Evolutionary conservation across 2,113 vertebrate genomes (phyloP).

Genomic region (Melanotaenia duboulayi): DNA sequence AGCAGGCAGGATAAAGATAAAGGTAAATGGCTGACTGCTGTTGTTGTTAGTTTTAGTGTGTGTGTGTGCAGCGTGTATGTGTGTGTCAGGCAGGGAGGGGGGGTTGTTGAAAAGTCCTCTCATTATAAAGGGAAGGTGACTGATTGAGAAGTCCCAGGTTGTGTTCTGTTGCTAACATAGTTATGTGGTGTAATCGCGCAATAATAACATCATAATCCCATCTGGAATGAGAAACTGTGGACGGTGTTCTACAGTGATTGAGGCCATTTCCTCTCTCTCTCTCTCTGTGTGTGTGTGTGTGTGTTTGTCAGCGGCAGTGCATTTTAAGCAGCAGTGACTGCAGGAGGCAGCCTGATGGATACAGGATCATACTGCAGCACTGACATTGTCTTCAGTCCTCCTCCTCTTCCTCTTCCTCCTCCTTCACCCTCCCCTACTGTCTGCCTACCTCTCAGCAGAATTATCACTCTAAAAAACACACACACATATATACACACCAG

Average conservation of each 20-base stretch:
- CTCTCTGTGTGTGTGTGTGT: constrained; percentile 45
- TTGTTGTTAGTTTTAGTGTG: constrained; percentile 59
- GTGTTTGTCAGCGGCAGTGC: constrained; percentile 60
- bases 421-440: constrained; percentile 63
- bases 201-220: constrained; percentile 82
- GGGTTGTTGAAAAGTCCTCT: constrained; percentile 67
- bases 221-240: constrained; percentile 78
- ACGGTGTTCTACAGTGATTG: constrained; percentile 73
- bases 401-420: constrained; percentile 62
- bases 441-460: constrained; percentile 79
- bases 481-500: constrained; percentile 23
- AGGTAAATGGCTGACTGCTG: constrained; percentile 55
- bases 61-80: constrained; percentile 29
- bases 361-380: constrained; percentile 78
- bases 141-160: constrained; percentile 78
- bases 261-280: constrained; percentile 80
- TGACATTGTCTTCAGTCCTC: constrained; percentile 80
- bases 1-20: constrained; percentile 41
- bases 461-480: constrained; percentile 67
- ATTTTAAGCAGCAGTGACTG: constrained; percentile 75
- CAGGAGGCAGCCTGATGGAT: constrained; percentile 78
- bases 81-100: constrained; percentile 42
- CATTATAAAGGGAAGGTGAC: constrained; percentile 70
- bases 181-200: constrained; percentile 76
- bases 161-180: constrained; percentile 76